Evolutionary conservation across 2,888 invertebrate genomes (phyloP), one percentile per base, ranked within the genome.

Genomic region (Zaprionus lineosus): DNA sequence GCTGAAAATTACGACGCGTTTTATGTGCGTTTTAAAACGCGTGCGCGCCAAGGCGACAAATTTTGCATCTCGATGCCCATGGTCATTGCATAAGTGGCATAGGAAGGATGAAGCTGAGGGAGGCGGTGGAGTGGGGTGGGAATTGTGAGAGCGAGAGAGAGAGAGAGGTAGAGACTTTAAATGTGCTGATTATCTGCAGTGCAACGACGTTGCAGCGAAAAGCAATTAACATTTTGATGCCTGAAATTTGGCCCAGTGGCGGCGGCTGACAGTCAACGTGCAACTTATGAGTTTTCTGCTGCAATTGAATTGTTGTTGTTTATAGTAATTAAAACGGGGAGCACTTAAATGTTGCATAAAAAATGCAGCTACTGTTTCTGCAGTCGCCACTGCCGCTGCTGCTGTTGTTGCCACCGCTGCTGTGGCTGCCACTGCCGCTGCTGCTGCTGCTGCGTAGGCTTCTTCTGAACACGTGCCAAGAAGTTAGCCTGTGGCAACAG

Each of bases 331-430:
- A 83, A 83, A 78, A 62, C 63, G 63, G 48, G 59, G 52, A 58
- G 78, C 78, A 79, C 84, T 79, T 77, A 78, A 84, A 81, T 84
- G 78, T 74, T 76, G 78, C 78, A 78, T 76, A 70, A 70, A 78
- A 84, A 81, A 81, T 76, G 47, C 40, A 26, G 52, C 50, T 57
- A 37, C 46, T 29, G 34, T 16, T 16, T n/a, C n/a, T 39, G 51
- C 26, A 37, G 50, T 39, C 37, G 34, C 50, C 44, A 52, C 28
- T 9, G 40, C 26, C 19, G 28, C 34, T 7, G 15, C 28, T 15
- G 33, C 28, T 47, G 40, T 34, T 43, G 39, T 12, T 28, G 26
- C 9, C 29, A 12, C 1, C 24, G 41, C 3, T 11, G 29, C 6
- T 41, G 58, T 15, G 14, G 29, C 15, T 26, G 26, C 11, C 29